Evolutionary conservation across 2,797 vertebrate genomes (phyloP).

Genomic region (Semotilus atromaculatus): DNA sequence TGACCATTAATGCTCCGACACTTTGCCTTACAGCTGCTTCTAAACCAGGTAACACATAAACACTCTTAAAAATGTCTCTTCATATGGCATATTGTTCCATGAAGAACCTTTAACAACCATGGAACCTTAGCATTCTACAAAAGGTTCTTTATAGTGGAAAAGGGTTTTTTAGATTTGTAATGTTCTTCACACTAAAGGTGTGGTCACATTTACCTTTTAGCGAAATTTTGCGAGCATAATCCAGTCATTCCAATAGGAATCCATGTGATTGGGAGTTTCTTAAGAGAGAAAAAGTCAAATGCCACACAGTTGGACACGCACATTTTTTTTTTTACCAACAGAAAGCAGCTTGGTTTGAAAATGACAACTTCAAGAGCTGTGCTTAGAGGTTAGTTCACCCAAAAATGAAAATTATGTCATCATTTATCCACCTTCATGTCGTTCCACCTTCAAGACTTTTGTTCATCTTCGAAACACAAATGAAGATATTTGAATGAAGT

Average conservation of each 20-base stretch:
- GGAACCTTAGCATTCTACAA: neutral
- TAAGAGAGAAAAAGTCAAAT: neutral
- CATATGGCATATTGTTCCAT: neutral
- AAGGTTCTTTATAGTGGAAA: neutral
- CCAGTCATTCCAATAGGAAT: neutral
- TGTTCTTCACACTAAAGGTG: neutral
- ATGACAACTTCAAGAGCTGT: neutral
- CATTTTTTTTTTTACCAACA: neutral
- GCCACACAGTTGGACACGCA: neutral
- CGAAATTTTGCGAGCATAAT: neutral
- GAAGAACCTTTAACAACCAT: neutral
- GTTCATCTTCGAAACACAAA: neutral
- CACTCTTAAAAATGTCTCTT: neutral
- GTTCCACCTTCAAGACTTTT: neutral
- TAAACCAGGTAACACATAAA: neutral
- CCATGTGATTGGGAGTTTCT: neutral
- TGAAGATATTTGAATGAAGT: neutral
- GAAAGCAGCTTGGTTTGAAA: neutral
- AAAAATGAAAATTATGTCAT: neutral
- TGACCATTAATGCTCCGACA: constrained; percentile 27
- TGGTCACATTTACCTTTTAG: neutral
- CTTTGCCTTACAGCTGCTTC: neutral
- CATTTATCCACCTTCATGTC: neutral
- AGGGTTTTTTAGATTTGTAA: neutral
- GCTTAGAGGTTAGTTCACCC: neutral